Conservation (phyloP, 2,113 vertebrate genomes). For the Sinocyclocheilus maitianheensis region DNA sequence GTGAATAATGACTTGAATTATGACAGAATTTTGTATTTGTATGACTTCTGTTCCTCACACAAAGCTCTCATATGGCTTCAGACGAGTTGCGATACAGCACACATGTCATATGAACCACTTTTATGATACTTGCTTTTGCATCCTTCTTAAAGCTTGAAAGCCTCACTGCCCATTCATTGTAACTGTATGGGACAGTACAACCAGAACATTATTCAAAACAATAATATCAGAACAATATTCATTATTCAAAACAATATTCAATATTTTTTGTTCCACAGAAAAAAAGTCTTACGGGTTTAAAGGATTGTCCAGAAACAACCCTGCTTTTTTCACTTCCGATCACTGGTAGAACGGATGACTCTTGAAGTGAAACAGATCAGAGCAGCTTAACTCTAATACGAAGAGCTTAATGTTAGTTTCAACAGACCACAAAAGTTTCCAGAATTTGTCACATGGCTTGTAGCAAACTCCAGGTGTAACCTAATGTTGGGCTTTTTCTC, state of each 20-base stretch:
- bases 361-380: not conserved
- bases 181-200: not conserved
- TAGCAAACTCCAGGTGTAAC: not conserved
- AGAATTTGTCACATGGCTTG: not conserved
- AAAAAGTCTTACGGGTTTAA: not conserved
- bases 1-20: not conserved
- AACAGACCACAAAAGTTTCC: not conserved
- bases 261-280: not conserved
- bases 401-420: constrained; percentile 15
- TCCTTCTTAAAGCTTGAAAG: not conserved
- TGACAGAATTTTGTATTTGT: not conserved
- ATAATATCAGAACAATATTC: too few relatives aligned
- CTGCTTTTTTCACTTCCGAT: not conserved
- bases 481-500: not conserved
- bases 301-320: not conserved
- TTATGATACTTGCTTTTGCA: not conserved
- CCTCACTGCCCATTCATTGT: not conserved
- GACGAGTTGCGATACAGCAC: not conserved
- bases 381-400: not conserved
- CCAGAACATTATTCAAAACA: not conserved
- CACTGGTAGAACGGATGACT: not conserved
- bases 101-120: not conserved
- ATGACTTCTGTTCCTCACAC: not conserved
- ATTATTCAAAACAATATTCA: not conserved
- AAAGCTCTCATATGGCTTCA: not conserved